Evolutionary conservation across 2,113 vertebrate species (phyloP), one percentile per base, ranked within the genome.

Genomic region (Xenopus laevis): DNA sequence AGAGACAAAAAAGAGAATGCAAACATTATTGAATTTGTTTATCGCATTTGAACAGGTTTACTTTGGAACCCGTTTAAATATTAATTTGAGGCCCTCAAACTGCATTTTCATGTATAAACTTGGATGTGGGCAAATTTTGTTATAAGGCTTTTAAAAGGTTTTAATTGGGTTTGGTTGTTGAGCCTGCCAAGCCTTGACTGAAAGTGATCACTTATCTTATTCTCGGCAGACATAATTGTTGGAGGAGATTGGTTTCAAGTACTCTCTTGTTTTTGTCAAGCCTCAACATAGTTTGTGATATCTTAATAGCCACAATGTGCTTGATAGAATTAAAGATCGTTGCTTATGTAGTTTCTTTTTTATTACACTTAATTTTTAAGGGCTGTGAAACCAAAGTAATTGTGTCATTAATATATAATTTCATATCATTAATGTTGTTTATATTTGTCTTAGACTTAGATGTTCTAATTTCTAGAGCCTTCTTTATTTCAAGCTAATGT

Each of bases 91-190:
- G 53, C 16, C 16, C 10, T 50, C 1, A 50, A 50, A 50, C 30
- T 33, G n/a, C 13, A 18, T 47, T 74, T 66, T 73, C 61, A 73
- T n/a, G n/a, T n/a, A n/a, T 72, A 73, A 73, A 73, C 62, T 72
- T 65, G 62, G 20, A 73, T 58, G 16, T 21, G 50, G 53, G 50
- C 46, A 65, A 73, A 73, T 73, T 73, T 73, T 65, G 62, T 73
- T 73, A 73, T 57, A 65, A 65, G 71, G 62, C 71, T 73, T 65
- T 73, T 73, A 65, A 55, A 27, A 45, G 62, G 13, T 72, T 52
- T 65, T 72, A 72, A 72, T 72, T 72, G 62, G 62, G 71, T 59
- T 59, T 33, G 44, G 30, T 47, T 47, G 30, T 46, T 21, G 44
- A 46, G 52, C 23, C 63, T 66, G 71, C 71, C 71, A 74, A 58